Evolutionary conservation across 2,797 vertebrate species (phyloP), one percentile per base, ranked within the genome.

Genomic region (Cirrhinus mrigala): DNA sequence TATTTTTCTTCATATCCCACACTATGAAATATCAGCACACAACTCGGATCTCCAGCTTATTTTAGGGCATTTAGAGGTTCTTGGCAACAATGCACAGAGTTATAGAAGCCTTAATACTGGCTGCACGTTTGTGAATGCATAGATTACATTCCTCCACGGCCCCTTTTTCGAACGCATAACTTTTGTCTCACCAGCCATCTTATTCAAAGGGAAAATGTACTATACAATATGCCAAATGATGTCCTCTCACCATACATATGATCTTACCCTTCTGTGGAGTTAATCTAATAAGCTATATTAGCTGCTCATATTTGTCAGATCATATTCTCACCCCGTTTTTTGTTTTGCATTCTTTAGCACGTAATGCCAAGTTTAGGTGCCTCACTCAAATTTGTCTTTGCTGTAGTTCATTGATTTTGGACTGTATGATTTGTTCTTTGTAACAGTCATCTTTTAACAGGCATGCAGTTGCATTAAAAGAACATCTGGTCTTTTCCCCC

Each of bases 241-340:
- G 80, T 88, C 75, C 37, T 54, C 7, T 69, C 18, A 77, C 48
- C 37, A 24, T 71, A 27, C 27, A 79, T 79, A 71, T 83, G 81
- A 70, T 71, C 73, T 79, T 74, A 83, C 44, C 76, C 76, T 52
- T 66, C 33, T 83, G 80, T 83, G 80, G 64, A 89, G 73, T 78
- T 82, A 73, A 54, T 58, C 24, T 85, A 83, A 83, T 85, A 85
- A 89, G 88, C 88, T 89, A 87, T 80, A 87, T 87, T 89, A 89
- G 88, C 88, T 89, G 80, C 62, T 50, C 75, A 71, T 84, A 29
- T 79, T 78, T 77, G 22, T 60, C 22, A 62, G 73, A 78, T 85
- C 50, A 66, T 66, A 27, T 46, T 84, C 76, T 80, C 60, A 83
- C 18, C 76, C 76, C n/a, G 11, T 29, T 11, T 40, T 24, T 46